Evolutionary conservation across 2,113 vertebrate genomes (phyloP), one percentile per base, ranked within the genome.

Genomic region (Cariama cristata): DNA sequence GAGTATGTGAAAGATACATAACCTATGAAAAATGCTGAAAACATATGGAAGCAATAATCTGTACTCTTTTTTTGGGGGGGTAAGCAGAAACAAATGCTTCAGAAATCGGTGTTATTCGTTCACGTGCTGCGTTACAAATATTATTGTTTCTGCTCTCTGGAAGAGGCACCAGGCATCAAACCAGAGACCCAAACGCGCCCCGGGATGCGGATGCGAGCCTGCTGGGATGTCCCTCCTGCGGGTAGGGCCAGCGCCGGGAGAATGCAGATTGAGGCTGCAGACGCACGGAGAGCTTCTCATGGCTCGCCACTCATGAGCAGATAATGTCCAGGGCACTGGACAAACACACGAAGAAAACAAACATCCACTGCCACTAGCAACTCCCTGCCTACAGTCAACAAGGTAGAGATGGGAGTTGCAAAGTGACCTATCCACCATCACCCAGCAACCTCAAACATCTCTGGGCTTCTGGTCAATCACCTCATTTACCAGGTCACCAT

Each of bases 41-140:
- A 94, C 94, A 96, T 97, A 96, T 94, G 96, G 97, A 96, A 97
- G 85, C 85, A 96, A 97, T 96, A 97, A 96, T 94, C 88, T 90
- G 92, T 91, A 40, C 71, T 69, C 27, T 45, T 77, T 88, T 93
- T 62, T 58, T 91, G 38, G 38, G 38, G 38, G 38, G 38, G 38
- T 38, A 38, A 90, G 67, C 33, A 97, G 96, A 96, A 94, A 91
- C 82, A 95, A 96, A 95, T 85, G 96, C 90, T 80, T 93, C 63
- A 91, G 86, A 49, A 87, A 64, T 95, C 4, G 0, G 76, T 52
- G 76, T 50, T 97, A 59, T 53, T 94, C 8, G 2, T 71, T 89
- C 93, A 76, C 56, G 59, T 83, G 82, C 87, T 80, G 45, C 2
- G 3, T 52, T 95, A 91, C 40, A 93, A 95, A 92, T 87, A 79